Conservation (phyloP, 2,888 invertebrate genomes). For the Dione vanillae region DNA sequence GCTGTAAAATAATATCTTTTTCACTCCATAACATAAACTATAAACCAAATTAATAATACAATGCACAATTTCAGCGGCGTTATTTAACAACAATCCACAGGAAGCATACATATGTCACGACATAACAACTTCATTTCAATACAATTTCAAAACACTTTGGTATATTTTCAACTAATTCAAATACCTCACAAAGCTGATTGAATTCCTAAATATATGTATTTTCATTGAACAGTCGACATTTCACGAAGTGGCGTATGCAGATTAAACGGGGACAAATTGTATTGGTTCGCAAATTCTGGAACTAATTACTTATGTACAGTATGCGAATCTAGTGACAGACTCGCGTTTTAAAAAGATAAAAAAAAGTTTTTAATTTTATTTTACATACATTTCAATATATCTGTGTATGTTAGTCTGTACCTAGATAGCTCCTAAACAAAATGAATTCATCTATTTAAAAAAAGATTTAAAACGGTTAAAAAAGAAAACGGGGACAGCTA, state of each 20-base stretch:
- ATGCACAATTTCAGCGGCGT: not conserved
- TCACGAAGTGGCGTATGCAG: slow-evolving; percentile 37
- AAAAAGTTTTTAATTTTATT: too few species aligned
- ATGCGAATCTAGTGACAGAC: slow-evolving; percentile 26
- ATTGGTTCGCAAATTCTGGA: slow-evolving; percentile 38
- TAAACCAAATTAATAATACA: not conserved
- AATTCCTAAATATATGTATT: slow-evolving; percentile 37
- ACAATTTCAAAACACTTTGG: slow-evolving; percentile 22
- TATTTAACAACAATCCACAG: slow-evolving; percentile 1
- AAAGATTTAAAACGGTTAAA: too few species aligned
- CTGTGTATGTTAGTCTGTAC: too few species aligned
- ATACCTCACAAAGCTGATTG: slow-evolving; percentile 29
- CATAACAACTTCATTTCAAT: slow-evolving; percentile 15
- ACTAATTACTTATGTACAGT: slow-evolving; percentile 41
- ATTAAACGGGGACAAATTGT: slow-evolving; percentile 42
- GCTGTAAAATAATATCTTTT: too few species aligned
- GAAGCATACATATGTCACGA: not conserved
- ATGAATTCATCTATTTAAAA: too few species aligned
- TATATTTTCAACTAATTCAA: slow-evolving; percentile 18
- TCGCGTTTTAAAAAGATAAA: not conserved
- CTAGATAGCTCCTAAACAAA: too few species aligned
- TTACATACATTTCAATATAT: too few species aligned
- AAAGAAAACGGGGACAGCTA: too few species aligned
- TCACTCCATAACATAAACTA: not conserved
- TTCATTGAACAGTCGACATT: slow-evolving; percentile 31